Evolutionary conservation across 2,888 invertebrate species (phyloP), one percentile per base, ranked within the genome.

Genomic region (Drosophila helvetica): DNA sequence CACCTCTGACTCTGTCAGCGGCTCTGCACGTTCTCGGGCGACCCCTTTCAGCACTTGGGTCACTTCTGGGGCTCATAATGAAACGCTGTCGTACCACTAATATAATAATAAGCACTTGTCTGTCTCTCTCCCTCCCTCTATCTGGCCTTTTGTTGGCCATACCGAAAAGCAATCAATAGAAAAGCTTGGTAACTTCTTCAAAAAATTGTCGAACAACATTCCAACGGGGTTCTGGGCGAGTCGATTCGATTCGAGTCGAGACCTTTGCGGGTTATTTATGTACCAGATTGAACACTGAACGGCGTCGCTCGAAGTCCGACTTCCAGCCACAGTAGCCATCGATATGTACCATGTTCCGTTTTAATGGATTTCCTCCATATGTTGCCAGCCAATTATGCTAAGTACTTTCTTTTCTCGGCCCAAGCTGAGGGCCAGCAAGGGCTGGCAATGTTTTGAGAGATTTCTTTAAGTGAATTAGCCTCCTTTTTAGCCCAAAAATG

Each of bases 91-190:
- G 74, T 73, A 76, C 63, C 77, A 71, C 74, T 77, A 83, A 86
- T 83, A 81, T 76, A 83, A 84, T 84, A 86, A 86, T 86, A 86
- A 84, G 81, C 81, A 78, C 78, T 84, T 86, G 69, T 70, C 25
- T 46, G 30, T 46, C 45, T 53, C 27, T 45, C 48, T 33, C 43
- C 27, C 25, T 17, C 12, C 19, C 27, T 27, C 38, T 25, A 9
- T 53, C 52, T 57, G 56, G 64, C 47, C 74, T 69, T 69, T 80
- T 84, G 77, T 80, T 60, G 27, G 15, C 38, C 25, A 52, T 38
- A 43, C 47, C 60, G 60, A 56, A 47, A 63, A 51, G 63, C 74
- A 58, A 70, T 75, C 77, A 73, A 80, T 74, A 57, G 72, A 74
- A 65, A 58, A 71, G 68, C 55, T 70, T 75, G 68, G 59, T 54